Evolutionary conservation across 2,888 invertebrate genomes (phyloP).

Genomic region (Artemia sinica): DNA sequence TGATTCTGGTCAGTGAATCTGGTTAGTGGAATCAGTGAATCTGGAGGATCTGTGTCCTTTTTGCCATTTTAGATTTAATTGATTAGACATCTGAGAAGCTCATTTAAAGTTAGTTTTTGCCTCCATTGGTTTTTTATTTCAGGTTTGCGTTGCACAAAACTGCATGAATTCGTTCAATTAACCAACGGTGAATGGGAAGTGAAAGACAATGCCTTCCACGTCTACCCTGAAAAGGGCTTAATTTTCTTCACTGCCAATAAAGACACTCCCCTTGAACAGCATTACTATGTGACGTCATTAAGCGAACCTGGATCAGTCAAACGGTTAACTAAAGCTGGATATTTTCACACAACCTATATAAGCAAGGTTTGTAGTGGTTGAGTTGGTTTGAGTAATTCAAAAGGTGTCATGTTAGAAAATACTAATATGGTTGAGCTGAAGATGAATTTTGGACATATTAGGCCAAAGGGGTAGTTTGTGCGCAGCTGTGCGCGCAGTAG

Average conservation of each 20-base stretch:
- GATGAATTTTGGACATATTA: no score
- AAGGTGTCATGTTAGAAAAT: not conserved
- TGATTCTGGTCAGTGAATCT: no score
- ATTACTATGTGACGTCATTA: constrained; percentile 67
- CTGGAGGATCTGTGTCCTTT: no score
- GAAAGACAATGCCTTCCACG: constrained; percentile 65
- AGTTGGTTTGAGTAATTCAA: not conserved
- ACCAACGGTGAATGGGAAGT: constrained; percentile 91
- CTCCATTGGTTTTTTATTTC: not conserved
- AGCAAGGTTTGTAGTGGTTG: constrained; percentile 41
- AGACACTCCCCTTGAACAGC: constrained; percentile 79
- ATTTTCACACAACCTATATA: constrained; percentile 64
- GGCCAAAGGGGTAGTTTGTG: no score
- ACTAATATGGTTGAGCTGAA: no score
- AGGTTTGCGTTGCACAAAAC: constrained; percentile 6
- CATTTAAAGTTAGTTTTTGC: no score
- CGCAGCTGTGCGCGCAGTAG: no score
- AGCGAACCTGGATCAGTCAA: constrained; percentile 52
- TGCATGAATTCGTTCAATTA: constrained; percentile 31
- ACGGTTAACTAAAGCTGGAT: constrained; percentile 61
- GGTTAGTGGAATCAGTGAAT: no score
- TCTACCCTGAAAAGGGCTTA: constrained; percentile 55
- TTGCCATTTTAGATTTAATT: no score
- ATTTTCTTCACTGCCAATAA: constrained; percentile 80
- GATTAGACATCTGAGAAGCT: no score